phyloP scores from a whole-genome alignment of 2,888 invertebrate species.

The Cryptocheilus praepositus region DNA sequence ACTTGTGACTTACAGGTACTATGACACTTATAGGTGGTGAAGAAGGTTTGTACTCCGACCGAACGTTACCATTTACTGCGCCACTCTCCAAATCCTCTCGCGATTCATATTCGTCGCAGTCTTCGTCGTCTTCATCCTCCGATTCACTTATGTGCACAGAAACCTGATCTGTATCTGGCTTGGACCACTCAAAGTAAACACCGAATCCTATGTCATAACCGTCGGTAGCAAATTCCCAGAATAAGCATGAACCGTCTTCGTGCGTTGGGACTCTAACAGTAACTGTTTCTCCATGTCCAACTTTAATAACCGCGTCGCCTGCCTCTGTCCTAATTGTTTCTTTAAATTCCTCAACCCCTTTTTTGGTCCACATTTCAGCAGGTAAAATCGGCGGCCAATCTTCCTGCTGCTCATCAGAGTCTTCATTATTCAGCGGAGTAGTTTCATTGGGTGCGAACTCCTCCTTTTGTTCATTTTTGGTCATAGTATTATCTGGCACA shows the following conservation, averaged over 20 bases:
- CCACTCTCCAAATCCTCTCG: conserved; percentile 78
- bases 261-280: conserved; percentile 98
- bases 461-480: conserved; percentile 46
- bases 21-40: conserved; percentile 68
- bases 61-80: conserved; percentile 58
- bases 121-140: conserved; percentile 91
- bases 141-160: conserved; percentile 98
- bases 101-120: conserved; percentile 77
- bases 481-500: conserved; percentile 30
- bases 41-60: conserved; percentile 58
- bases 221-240: conserved; percentile 99
- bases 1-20: conserved; percentile 64
- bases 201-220: conserved; percentile 98
- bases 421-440: conserved; percentile 54
- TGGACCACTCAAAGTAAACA: conserved; percentile 98
- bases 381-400: conserved; percentile 79
- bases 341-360: conserved; percentile 93
- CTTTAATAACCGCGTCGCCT: conserved; percentile 92
- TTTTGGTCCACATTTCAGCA: conserved; percentile 97
- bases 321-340: conserved; percentile 86
- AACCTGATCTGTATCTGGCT: conserved; percentile 87
- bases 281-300: conserved; percentile 97
- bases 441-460: conserved; percentile 44
- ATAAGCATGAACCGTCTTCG: conserved; percentile 92
- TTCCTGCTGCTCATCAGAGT: conserved; percentile 56